Conservation (phyloP, 2,113 vertebrate genomes). For the Ptilorrhoa leucosticta region DNA sequence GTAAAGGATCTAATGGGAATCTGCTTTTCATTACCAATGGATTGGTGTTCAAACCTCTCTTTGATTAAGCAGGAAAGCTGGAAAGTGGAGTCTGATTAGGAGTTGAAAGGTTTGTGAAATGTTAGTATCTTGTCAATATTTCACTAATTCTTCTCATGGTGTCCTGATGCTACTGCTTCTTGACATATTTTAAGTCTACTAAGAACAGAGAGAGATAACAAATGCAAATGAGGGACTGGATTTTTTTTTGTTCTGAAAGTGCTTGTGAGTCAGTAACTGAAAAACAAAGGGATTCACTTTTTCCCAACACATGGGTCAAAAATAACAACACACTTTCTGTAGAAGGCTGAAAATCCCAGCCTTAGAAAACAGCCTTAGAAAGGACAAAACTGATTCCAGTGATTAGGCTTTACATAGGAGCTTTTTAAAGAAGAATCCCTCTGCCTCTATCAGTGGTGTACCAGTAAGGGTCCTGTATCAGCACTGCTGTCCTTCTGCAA, state of each 20-base stretch:
- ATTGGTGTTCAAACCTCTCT: background rate
- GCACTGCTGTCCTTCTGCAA: background rate
- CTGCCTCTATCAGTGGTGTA: background rate
- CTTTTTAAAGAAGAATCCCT: background rate
- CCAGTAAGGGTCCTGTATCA: background rate
- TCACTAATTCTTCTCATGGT: background rate
- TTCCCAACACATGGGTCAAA: background rate
- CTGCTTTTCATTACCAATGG: background rate
- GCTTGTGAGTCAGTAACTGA: background rate
- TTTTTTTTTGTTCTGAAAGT: background rate
- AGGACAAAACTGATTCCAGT: background rate
- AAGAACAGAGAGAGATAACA: background rate
- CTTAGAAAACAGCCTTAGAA: background rate
- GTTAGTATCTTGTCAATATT: background rate
- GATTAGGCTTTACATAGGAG: background rate
- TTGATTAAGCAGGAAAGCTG: background rate
- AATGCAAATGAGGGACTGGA: fast-evolving
- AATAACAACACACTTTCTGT: background rate
- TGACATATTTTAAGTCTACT: background rate
- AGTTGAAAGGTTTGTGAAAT: constrained; percentile 3
- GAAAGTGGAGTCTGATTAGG: background rate
- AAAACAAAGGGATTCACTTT: background rate
- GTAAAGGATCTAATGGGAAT: background rate
- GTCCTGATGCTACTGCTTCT: background rate
- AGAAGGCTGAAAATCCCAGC: background rate